These are phyloP conservation scores for Muscina levida DNA, from an alignment of 2,888 invertebrate genomes.

Conservation along the genomic window DNA sequence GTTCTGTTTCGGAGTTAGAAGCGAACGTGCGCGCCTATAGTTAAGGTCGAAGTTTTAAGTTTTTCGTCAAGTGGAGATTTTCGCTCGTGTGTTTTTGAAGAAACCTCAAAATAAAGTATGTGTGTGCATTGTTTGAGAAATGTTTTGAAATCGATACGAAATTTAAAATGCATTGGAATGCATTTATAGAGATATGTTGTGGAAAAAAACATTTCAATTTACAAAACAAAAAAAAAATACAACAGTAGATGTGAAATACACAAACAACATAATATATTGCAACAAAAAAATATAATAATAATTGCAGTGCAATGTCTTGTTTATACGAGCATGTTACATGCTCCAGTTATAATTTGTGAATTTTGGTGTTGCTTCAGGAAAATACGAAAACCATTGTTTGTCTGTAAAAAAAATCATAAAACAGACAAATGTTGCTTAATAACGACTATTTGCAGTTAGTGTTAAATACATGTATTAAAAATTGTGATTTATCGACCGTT, in stretches of 20 bases:
- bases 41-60: background rate
- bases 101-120: slow-evolving; percentile 9
- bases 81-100: background rate
- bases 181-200: background rate
- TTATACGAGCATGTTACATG: background rate
- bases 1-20: slow-evolving; percentile 62
- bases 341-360: no score
- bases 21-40: slow-evolving; percentile 48
- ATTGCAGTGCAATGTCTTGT: slow-evolving; percentile 5
- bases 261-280: no score
- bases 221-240: no score
- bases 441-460: no score
- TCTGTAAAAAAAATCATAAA: no score
- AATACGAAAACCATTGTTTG: no score
- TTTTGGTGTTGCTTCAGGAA: no score
- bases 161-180: slow-evolving; percentile 1
- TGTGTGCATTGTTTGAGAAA: background rate
- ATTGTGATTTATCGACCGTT: no score
- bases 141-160: slow-evolving; percentile 7
- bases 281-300: slow-evolving; percentile 6
- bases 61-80: slow-evolving; percentile 20
- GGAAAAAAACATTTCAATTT: slow-evolving; percentile 7
- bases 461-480: no score
- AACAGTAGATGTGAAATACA: no score
- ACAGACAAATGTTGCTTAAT: no score